These are phyloP conservation scores for Ceriagrion tenellum DNA, from an alignment of 2,888 invertebrate genomes.

Conservation along the genomic window DNA sequence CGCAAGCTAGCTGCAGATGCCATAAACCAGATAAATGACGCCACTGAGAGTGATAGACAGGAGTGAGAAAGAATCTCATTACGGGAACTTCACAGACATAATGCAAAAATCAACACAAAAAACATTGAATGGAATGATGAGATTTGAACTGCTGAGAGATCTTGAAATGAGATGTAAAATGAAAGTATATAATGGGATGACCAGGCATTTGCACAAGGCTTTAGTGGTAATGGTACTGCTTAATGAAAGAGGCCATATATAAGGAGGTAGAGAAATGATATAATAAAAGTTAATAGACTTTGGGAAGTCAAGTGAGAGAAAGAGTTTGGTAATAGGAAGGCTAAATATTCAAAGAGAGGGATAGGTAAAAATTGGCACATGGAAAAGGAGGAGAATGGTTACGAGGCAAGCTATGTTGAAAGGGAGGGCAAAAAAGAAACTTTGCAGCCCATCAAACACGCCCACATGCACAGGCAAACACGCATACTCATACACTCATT, in stretches of 20 bases:
- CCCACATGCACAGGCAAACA: background rate
- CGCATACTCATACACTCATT: background rate
- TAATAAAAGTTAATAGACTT: background rate
- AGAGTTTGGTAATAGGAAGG: constrained; percentile 3
- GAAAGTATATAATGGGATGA: background rate
- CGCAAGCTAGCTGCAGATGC: background rate
- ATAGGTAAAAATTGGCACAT: background rate
- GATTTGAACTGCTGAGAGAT: constrained; percentile 32
- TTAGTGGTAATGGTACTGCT: background rate
- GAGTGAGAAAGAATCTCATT: background rate
- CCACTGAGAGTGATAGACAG: background rate
- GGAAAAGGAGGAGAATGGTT: background rate
- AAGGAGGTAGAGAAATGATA: background rate
- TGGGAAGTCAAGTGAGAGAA: background rate
- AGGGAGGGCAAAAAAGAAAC: constrained; percentile 23
- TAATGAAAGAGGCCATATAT: background rate
- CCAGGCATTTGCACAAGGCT: constrained; percentile 32
- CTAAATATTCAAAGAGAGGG: constrained; percentile 3
- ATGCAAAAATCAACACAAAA: constrained; percentile 24
- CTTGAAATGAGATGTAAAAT: background rate
- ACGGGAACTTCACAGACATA: background rate
- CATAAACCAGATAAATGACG: constrained; percentile 14
- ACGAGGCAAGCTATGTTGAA: background rate
- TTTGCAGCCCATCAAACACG: constrained; percentile 21
- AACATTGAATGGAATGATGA: constrained; percentile 22